These are phyloP conservation scores for Stenurella melanura DNA, from an alignment of 2,888 invertebrate genomes.

Conservation along the genomic window DNA sequence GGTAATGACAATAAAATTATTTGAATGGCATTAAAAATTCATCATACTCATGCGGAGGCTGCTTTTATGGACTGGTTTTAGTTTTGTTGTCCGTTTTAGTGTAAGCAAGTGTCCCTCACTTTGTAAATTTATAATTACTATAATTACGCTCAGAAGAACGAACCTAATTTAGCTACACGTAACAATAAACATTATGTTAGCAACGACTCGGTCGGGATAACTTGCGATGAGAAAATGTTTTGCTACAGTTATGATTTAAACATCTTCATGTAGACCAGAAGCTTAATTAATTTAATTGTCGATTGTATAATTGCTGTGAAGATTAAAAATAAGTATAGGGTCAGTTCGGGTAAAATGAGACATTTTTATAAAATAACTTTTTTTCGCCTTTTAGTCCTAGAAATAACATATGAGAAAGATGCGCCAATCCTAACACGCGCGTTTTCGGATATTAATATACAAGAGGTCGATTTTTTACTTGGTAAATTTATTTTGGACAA, in stretches of 20 bases:
- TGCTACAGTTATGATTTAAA: not conserved
- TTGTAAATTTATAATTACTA: constrained; percentile 38
- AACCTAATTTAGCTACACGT: constrained; percentile 22
- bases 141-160: constrained; percentile 22
- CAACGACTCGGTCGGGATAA: constrained; percentile 3
- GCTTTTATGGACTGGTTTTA: constrained; percentile 30
- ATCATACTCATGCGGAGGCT: constrained; percentile 46
- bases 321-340: not conserved
- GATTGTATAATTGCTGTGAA: not conserved
- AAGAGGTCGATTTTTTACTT: no score
- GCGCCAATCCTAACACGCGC: no score
- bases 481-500: no score
- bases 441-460: no score
- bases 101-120: constrained; percentile 20
- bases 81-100: constrained; percentile 14
- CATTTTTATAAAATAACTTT: no score
- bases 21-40: constrained; percentile 53
- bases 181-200: constrained; percentile 17
- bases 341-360: no score
- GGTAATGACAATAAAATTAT: constrained; percentile 56
- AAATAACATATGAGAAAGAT: no score
- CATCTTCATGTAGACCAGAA: not conserved
- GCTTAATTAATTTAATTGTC: no score
- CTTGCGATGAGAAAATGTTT: constrained; percentile 7
- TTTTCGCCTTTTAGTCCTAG: no score